Evolutionary conservation across 2,888 invertebrate genomes (phyloP).

Genomic region (Sinohyriopsis cumingii): DNA sequence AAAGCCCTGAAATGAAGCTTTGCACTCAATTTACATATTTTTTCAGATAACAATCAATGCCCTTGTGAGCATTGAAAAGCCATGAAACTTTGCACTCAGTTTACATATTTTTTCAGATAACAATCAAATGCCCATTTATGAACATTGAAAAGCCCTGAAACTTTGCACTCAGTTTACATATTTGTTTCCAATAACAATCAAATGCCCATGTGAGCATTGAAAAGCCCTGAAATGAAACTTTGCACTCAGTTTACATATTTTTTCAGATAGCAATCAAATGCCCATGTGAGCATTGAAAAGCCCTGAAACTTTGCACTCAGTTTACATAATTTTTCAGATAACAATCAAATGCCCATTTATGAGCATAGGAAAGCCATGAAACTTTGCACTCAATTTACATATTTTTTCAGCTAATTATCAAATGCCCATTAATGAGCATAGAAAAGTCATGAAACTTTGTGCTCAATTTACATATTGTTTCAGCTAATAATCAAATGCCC

Average conservation of each 20-base stretch:
- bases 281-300: slow-evolving; percentile 82
- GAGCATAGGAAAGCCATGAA: slow-evolving; percentile 81
- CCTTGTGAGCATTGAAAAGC: slow-evolving; percentile 85
- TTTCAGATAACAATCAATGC: slow-evolving; percentile 80
- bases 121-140: slow-evolving; percentile 88
- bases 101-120: slow-evolving; percentile 68
- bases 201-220: slow-evolving; percentile 87
- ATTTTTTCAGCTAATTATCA: slow-evolving; percentile 75
- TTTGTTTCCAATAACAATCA: slow-evolving; percentile 76
- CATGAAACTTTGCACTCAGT: slow-evolving; percentile 45
- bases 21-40: neutral
- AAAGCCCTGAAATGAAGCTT: slow-evolving; percentile 71
- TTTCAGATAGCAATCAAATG: slow-evolving; percentile 80
- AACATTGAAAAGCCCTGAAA: slow-evolving; percentile 78
- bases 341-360: slow-evolving; percentile 87
- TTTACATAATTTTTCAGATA: slow-evolving; percentile 63
- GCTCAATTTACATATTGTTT: slow-evolving; percentile 1
- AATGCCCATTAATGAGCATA: slow-evolving; percentile 85
- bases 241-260: neutral
- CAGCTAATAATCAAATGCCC: slow-evolving; percentile 82
- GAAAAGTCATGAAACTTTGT: slow-evolving; percentile 75
- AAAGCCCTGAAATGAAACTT: slow-evolving; percentile 73
- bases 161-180: neutral
- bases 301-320: slow-evolving; percentile 61
- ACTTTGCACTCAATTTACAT: neutral